phyloP scores from a whole-genome alignment of 1,140 invertebrate genomes.

The Oppia nitens region DNA sequence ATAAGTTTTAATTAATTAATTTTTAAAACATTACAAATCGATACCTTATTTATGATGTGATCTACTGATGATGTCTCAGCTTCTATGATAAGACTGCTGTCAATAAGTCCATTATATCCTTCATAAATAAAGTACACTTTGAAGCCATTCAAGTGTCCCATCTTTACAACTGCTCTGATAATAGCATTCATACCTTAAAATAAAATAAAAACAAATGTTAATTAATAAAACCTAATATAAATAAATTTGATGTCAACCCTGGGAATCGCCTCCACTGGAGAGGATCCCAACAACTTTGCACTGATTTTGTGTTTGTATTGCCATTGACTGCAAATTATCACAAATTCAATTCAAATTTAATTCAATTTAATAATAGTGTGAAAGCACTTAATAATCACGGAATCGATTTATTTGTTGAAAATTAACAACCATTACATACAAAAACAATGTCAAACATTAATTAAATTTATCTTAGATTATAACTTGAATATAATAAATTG shows the following conservation, averaged over 20 bases:
- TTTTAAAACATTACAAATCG: neutral
- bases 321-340: neutral
- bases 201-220: no score
- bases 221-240: no score
- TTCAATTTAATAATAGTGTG: neutral
- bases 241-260: no score
- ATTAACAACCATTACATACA: no score
- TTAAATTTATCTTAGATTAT: neutral
- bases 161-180: slow-evolving; percentile 84
- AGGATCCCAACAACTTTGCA: slow-evolving; percentile 51
- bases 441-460: neutral
- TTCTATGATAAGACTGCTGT: slow-evolving; percentile 80
- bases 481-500: no score
- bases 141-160: slow-evolving; percentile 87
- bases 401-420: no score
- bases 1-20: no score
- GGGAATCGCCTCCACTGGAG: slow-evolving; percentile 86
- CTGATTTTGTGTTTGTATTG: neutral
- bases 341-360: neutral
- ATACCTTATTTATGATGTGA: slow-evolving; percentile 67
- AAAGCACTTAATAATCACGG: neutral
- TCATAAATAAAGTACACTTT: slow-evolving; percentile 94
- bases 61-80: slow-evolving; percentile 92
- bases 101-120: slow-evolving; percentile 98
- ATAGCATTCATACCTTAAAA: slow-evolving; percentile 99